Evolutionary conservation across 1,140 invertebrate genomes (phyloP).

Genomic region (Coboldia fuscipes): DNA sequence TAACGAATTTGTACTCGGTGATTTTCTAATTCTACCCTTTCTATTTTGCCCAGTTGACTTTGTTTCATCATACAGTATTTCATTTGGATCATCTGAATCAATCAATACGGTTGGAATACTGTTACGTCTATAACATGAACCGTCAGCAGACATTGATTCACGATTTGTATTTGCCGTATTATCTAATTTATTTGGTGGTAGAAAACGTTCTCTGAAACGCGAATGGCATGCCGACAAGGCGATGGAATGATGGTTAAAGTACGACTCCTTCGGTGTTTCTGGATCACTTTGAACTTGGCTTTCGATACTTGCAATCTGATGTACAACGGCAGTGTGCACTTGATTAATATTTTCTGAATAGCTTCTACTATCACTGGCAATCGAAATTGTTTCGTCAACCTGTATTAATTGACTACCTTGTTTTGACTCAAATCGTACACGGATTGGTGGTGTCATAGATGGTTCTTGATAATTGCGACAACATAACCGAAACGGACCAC

Average conservation of each 20-base stretch:
- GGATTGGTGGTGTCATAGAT: conserved; percentile 16
- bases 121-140: too few relatives aligned
- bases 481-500: too few relatives aligned
- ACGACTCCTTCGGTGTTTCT: conserved; percentile 15
- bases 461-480: conserved; percentile 18
- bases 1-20: conserved; percentile 37
- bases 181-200: conserved; percentile 14
- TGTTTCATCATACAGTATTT: too few relatives aligned
- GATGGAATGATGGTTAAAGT: conserved; percentile 14
- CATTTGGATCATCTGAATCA: too few relatives aligned
- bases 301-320: conserved; percentile 1
- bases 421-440: conserved; percentile 19
- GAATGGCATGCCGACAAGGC: conserved; percentile 18
- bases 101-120: background rate
- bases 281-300: conserved; percentile 18
- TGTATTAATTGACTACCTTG: conserved; percentile 12
- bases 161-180: background rate
- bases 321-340: background rate
- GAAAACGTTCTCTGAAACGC: conserved; percentile 15
- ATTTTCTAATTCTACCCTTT: background rate
- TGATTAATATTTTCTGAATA: conserved; percentile 1
- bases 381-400: conserved; percentile 11
- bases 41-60: background rate
- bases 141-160: background rate
- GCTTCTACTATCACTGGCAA: conserved; percentile 5